phyloP scores from a whole-genome alignment of 2,888 invertebrate species.

The Megalurothrips usitatus region DNA sequence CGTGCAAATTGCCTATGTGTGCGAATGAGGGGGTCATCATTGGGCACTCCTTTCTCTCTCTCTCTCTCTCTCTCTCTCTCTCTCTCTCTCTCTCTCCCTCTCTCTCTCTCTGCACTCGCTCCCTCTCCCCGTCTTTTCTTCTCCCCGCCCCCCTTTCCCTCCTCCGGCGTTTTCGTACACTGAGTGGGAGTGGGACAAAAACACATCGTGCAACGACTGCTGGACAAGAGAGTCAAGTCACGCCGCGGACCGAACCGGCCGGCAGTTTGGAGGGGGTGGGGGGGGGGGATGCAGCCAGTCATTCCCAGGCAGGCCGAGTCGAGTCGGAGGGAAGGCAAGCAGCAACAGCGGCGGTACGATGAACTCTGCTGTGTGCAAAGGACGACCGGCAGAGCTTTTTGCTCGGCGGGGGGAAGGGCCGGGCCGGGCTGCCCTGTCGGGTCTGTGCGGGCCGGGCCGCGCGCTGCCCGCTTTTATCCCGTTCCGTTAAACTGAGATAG shows the following conservation, averaged over 20 bases:
- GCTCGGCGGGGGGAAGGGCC: background rate
- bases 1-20: too few species aligned
- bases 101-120: too few species aligned
- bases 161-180: too few species aligned
- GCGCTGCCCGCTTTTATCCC: background rate
- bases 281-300: background rate
- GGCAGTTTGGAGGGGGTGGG: background rate
- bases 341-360: too few species aligned
- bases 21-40: too few species aligned
- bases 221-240: background rate
- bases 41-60: too few species aligned
- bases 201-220: too few species aligned
- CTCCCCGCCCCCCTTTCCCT: too few species aligned
- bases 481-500: background rate
- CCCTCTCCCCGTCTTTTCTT: too few species aligned
- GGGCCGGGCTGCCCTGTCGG: background rate
- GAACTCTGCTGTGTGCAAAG: background rate
- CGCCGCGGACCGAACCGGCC: background rate
- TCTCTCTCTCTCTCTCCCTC: too few species aligned
- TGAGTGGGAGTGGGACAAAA: too few species aligned
- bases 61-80: too few species aligned
- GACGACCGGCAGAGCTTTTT: background rate
- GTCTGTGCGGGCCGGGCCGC: background rate
- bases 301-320: background rate
- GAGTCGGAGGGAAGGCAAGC: background rate